Evolutionary conservation across 2,797 vertebrate genomes (phyloP).

Genomic region (Ibycter americanus): DNA sequence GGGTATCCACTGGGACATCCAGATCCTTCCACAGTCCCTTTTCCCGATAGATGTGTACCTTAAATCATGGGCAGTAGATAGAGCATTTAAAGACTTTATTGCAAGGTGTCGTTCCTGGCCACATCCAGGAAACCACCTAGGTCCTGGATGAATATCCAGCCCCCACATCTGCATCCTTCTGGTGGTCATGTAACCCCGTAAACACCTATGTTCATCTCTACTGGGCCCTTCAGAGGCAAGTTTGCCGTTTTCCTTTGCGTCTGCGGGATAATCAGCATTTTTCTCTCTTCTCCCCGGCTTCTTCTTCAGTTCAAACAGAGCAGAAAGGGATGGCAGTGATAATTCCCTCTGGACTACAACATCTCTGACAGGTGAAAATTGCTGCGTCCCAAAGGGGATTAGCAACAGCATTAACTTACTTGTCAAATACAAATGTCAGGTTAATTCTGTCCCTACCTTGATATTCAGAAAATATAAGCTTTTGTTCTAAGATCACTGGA

Average conservation of each 20-base stretch:
- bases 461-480: not conserved
- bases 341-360: not conserved
- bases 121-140: not conserved
- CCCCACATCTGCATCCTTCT: not conserved
- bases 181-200: rapidly evolving
- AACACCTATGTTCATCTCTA: no score
- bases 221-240: not conserved
- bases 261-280: not conserved
- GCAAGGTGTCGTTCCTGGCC: not conserved
- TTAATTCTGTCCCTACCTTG: not conserved
- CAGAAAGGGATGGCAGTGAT: not conserved
- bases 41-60: not conserved
- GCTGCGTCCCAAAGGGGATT: not conserved
- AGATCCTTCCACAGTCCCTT: not conserved
- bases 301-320: not conserved
- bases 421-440: not conserved
- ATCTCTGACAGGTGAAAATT: not conserved
- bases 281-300: rapidly evolving
- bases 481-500: not conserved
- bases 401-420: not conserved
- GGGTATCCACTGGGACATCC: not conserved
- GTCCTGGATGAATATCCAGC: not conserved
- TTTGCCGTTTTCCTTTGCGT: not conserved
- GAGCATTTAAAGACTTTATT: not conserved
- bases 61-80: rapidly evolving